Conservation (phyloP, 2,888 invertebrate species). For the Allolobophora icterica region DNA sequence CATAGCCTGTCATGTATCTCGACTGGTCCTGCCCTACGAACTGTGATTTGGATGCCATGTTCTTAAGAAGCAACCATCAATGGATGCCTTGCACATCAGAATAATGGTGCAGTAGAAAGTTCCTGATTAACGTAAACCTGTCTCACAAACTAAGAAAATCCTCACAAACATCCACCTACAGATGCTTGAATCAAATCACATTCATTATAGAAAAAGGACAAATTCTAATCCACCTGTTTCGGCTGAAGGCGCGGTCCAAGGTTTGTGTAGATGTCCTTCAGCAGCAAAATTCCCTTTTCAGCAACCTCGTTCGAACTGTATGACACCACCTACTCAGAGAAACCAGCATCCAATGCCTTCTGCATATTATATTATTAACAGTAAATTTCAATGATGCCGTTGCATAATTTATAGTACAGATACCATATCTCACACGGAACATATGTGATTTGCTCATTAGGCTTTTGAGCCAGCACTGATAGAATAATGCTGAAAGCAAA, state of each 20-base stretch:
- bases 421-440: neutral
- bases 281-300: slow-evolving; percentile 84
- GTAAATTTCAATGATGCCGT: neutral
- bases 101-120: neutral
- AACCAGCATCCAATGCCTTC: neutral
- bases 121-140: neutral
- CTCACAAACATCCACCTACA: neutral
- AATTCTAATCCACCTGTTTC: slow-evolving; percentile 62
- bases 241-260: slow-evolving; percentile 84
- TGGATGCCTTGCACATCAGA: neutral
- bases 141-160: neutral
- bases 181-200: neutral
- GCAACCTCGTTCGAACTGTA: slow-evolving; percentile 91
- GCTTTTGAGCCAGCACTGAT: neutral
- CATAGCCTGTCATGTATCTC: neutral
- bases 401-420: neutral
- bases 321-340: slow-evolving; percentile 75
- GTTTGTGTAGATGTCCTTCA: slow-evolving; percentile 92
- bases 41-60: neutral
- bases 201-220: neutral
- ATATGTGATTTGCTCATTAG: neutral
- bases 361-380: neutral
- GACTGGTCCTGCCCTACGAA: neutral
- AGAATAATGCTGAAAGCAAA: neutral
- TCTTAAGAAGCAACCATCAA: neutral